These are phyloP conservation scores for Dyspetes luteomarginatus DNA, from an alignment of 2,888 invertebrate genomes.

Conservation along the genomic window DNA sequence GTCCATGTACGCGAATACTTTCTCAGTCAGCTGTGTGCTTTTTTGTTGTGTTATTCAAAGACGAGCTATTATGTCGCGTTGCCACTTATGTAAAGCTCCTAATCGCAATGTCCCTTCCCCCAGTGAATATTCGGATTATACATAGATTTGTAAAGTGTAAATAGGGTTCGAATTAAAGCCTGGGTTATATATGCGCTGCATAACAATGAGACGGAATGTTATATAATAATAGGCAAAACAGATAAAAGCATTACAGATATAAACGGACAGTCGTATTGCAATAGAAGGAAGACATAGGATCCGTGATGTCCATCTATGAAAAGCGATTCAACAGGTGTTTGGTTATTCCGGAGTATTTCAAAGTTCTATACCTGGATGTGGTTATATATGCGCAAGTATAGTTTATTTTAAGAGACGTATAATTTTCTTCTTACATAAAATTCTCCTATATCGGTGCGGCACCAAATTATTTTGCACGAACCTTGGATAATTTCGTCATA, in stretches of 20 bases:
- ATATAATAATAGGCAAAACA: background rate
- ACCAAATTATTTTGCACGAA: no score
- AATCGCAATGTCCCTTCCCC: no score
- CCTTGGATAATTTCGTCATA: no score
- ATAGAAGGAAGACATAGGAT: background rate
- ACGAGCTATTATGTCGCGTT: no score
- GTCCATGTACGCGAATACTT: no score
- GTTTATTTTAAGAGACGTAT: background rate
- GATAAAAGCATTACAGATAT: background rate
- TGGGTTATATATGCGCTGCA: no score
- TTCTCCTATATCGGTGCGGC: background rate
- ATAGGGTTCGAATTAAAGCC: no score
- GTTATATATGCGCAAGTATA: background rate
- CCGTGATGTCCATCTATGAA: background rate
- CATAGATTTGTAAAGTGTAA: no score
- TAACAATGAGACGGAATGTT: background rate
- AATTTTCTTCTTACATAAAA: background rate
- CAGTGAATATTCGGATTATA: no score
- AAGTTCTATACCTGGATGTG: background rate
- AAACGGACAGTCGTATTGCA: background rate
- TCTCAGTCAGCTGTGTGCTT: no score
- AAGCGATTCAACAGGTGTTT: conserved; percentile 24
- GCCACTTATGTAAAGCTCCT: no score
- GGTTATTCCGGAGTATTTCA: background rate
- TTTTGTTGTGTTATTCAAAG: no score